Evolutionary conservation across 2,888 invertebrate genomes (phyloP), one percentile per base, ranked within the genome.

Genomic region (Apoda limacodes): DNA sequence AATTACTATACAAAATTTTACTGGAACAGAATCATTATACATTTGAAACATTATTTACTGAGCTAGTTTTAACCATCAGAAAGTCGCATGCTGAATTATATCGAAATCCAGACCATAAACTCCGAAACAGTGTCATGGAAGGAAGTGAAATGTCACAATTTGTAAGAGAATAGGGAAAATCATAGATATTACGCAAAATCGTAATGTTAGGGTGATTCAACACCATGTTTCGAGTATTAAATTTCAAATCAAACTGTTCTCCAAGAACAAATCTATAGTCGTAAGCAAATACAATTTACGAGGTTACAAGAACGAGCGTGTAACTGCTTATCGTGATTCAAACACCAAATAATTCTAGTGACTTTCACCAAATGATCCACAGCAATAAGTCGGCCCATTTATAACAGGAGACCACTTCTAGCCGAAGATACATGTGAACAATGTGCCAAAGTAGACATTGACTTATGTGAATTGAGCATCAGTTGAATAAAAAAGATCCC

Each of bases 201-300:
- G 53, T 59, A 60, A 55, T 50, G 52, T 55, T 55, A 44, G 43
- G 46, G 59, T 71, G 69, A 69, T 60, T 71, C 71, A 71, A 56
- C 53, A 42, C 53, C 50, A 55, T 51, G 55, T 60, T n/a, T 50
- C 25, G 39, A 58, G 64, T 67, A 64, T 72, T 68, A 52, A 54
- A 65, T 71, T 72, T 63, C 71, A 64, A n/a, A 56, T 60, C 47
- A 59, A 60, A 60, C 48, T 42, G 50, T 57, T 52, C 62, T 55
- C 50, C 45, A 48, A 44, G 52, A 52, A 63, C 68, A 65, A 65
- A 64, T 60, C 59, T 56, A n/a, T n/a, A 53, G 44, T 46, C 51
- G 60, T 61, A 54, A 59, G 51, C 52, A 52, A 57, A 60, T 49
- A 52, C 42, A 56, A 66, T 70, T 72, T 71, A 71, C 59, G 60